phyloP scores from a whole-genome alignment of 2,797 vertebrate genomes.

The Cynopterus sphinx region DNA sequence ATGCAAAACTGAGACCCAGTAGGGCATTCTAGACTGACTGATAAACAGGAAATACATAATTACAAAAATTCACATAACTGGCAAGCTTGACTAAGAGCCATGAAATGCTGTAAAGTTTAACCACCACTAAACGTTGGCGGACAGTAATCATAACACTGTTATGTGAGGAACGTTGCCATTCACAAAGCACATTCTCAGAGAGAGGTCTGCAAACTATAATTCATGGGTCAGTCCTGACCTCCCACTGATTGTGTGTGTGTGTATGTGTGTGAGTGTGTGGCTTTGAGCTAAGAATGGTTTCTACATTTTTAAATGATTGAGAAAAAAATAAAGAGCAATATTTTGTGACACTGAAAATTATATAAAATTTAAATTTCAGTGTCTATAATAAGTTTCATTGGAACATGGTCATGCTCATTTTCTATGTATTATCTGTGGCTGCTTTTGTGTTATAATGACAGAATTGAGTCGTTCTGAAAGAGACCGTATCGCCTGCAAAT shows the following conservation, averaged over 20 bases:
- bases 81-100: neutral
- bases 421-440: neutral
- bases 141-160: neutral
- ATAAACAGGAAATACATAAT: constrained; percentile 72
- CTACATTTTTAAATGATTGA: neutral
- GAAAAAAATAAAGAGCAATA: neutral
- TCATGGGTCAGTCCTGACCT: neutral
- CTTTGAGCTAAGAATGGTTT: neutral
- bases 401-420: neutral
- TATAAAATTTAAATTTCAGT: neutral
- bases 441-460: neutral
- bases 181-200: neutral
- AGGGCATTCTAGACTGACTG: constrained; percentile 69
- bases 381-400: constrained; percentile 1
- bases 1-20: constrained; percentile 44
- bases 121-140: neutral
- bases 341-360: neutral
- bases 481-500: neutral
- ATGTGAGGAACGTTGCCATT: neutral
- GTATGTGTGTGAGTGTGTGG: neutral
- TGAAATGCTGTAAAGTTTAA: neutral
- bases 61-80: constrained; percentile 11
- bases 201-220: neutral
- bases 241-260: neutral
- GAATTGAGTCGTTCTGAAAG: neutral